Conservation (phyloP, 2,888 invertebrate species). For the Drosophila peninsularis region DNA sequence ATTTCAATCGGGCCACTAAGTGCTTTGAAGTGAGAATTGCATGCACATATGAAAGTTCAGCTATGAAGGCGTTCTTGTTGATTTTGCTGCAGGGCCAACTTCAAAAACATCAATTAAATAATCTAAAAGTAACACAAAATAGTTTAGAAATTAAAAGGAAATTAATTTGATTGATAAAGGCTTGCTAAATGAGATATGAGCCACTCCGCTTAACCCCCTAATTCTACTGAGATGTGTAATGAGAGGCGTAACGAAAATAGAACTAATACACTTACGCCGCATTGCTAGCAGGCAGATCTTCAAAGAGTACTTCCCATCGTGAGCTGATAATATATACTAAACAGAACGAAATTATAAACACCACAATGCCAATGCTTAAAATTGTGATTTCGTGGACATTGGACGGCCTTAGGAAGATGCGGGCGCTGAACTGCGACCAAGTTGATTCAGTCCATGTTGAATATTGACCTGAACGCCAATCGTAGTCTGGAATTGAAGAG, state of each 20-base stretch:
- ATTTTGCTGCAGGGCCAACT: slow-evolving; percentile 19
- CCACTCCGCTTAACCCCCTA: slow-evolving; percentile 3
- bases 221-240: slow-evolving; percentile 13
- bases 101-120: slow-evolving; percentile 64
- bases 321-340: slow-evolving; percentile 83
- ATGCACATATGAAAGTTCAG: slow-evolving; percentile 46
- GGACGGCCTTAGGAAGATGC: slow-evolving; percentile 91
- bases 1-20: slow-evolving; percentile 8
- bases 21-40: slow-evolving; percentile 33
- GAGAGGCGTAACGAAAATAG: not conserved
- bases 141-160: slow-evolving; percentile 23
- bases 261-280: slow-evolving; percentile 80
- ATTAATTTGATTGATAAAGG: not conserved
- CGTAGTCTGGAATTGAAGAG: slow-evolving; percentile 87
- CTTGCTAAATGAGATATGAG: not conserved
- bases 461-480: slow-evolving; percentile 90
- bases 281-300: slow-evolving; percentile 80
- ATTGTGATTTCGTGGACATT: slow-evolving; percentile 82
- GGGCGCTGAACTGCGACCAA: slow-evolving; percentile 90
- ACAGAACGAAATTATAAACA: slow-evolving; percentile 83
- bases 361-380: slow-evolving; percentile 82
- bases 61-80: slow-evolving; percentile 31
- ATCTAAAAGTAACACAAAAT: slow-evolving; percentile 55
- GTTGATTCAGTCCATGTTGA: slow-evolving; percentile 96
- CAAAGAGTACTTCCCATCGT: slow-evolving; percentile 83